Evolutionary conservation across 2,113 vertebrate species (phyloP), one percentile per base, ranked within the genome.

Genomic region (Protomyctophum bolini): DNA sequence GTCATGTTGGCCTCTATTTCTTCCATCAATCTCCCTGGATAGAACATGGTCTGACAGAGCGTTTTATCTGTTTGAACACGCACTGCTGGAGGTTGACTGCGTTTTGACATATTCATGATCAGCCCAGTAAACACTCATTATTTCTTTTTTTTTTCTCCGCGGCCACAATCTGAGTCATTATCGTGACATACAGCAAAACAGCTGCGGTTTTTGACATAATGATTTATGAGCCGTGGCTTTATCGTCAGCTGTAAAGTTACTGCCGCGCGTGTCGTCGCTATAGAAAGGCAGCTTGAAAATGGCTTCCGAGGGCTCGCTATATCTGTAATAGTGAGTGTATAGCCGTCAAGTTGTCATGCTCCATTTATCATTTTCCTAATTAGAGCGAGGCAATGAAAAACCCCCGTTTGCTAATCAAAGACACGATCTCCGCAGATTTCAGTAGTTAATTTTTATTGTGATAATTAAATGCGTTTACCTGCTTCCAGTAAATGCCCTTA

Each of bases 191-290:
- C 62, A 56, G 68, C 68, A 55, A 82, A 87, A 76, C 86, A 87
- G 86, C 86, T 87, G 87, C 79, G 46, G 71, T 8, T 41, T 21
- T 10, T 77, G 83, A 80, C 83, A 68, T 45, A 7, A 58, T 86
- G 86, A 91, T 91, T 84, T 84, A 90, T 88, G 87, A 87, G 84
- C 81, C 50, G 5, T 76, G 81, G 78, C 83, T 87, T 88, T 84
- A 88, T 73, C 80, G 86, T 86, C 85, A 72, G 79, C 76, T 82
- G 84, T 89, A 88, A 88, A 87, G 78, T 71, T 63, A 12, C 51
- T 77, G 81, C 86, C 77, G 87, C 33, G 33, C 5, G 33, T 41
- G 21, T 76, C 79, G 77, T 28, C 45, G 73, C 72, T 80, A 21
- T 21, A 63, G 33, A 78, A 86, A 57, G 71, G 72, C 59, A 70